These are phyloP conservation scores for Turdus rufiventris DNA, from an alignment of 2,113 vertebrate genomes.

Conservation along the genomic window DNA sequence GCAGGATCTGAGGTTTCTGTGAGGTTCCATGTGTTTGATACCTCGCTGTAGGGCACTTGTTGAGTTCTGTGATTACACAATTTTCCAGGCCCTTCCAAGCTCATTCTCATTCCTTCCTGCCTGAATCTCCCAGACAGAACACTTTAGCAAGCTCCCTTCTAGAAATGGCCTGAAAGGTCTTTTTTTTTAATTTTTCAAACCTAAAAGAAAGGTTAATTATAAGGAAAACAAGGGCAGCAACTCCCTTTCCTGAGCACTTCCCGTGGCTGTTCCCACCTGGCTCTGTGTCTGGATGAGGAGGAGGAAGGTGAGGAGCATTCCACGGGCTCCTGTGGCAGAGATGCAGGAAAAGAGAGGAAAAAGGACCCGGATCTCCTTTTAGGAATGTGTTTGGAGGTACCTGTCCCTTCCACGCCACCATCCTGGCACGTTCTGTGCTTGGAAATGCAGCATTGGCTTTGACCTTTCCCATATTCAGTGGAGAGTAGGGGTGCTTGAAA, in stretches of 20 bases:
- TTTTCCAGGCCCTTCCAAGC: background rate
- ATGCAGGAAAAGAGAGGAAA: background rate
- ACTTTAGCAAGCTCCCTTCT: background rate
- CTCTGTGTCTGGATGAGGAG: background rate
- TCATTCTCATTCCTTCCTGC: background rate
- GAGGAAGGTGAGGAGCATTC: background rate
- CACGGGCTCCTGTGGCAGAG: background rate
- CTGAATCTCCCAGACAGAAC: background rate
- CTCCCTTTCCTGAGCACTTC: background rate
- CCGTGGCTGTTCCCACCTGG: background rate
- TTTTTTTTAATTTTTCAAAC: background rate
- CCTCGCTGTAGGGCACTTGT: rapidly evolving
- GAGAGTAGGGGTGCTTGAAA: rapidly evolving
- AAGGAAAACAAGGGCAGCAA: background rate
- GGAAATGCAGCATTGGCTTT: background rate
- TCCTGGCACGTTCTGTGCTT: rapidly evolving
- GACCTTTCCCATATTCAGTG: background rate
- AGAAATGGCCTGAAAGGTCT: background rate
- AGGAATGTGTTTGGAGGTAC: background rate
- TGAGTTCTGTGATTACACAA: background rate
- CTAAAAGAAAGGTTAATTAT: background rate
- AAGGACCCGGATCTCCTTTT: background rate
- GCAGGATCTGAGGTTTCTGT: background rate
- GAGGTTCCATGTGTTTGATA: background rate
- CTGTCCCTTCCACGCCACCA: rapidly evolving